Evolutionary conservation across 2,113 vertebrate species (phyloP), one percentile per base, ranked within the genome.

Genomic region (Amblyornis subalaris): DNA sequence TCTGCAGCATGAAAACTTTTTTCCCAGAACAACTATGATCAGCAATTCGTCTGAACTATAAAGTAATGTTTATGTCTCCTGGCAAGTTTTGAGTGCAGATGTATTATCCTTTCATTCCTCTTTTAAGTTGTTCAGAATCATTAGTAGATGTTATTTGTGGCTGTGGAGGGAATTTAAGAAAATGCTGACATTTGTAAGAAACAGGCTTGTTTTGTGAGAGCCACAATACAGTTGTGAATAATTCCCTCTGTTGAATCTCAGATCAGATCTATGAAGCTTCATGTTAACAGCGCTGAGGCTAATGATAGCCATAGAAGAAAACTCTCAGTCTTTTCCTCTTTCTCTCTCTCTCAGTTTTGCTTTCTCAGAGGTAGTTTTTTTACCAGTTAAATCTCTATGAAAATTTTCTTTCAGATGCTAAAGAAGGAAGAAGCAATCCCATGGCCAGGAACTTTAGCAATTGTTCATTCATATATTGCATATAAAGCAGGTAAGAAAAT

Each of bases 391-490:
- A 89, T 95, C 67, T 93, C 58, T 75, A 62, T 76, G 51, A 74
- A 83, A 25, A 47, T 96, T 94, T 91, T 93, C 82, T 98, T 98
- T 85, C 98, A 99, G 99, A 99, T 99, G 98, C 97, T 99, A 93
- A 99, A 99, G 95, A 99, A 99, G 95, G 99, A 99, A 97, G 99
- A 99, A 97, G 99, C 99, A 97, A 99, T 99, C 88, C 99, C 99
- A 12, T 99, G 99, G 99, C 99, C 99, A 16, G 99, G 99, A 53
- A 99, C 99, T 62, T 98, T 99, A 98, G 99, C 99, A 94, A 99
- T 99, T 54, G 99, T 99, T 95, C 99, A 99, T 98, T 99, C 99
- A 93, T 99, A 99, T 98, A 99, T 99, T 77, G 99, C 99, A 55
- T 99, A 99, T 98, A 99, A 99, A 99, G 99, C 99, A 99, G 99